phyloP scores from a whole-genome alignment of 30 jellyfish, hydroid and myxozoan genomes.

The Aurelia coerulea region DNA sequence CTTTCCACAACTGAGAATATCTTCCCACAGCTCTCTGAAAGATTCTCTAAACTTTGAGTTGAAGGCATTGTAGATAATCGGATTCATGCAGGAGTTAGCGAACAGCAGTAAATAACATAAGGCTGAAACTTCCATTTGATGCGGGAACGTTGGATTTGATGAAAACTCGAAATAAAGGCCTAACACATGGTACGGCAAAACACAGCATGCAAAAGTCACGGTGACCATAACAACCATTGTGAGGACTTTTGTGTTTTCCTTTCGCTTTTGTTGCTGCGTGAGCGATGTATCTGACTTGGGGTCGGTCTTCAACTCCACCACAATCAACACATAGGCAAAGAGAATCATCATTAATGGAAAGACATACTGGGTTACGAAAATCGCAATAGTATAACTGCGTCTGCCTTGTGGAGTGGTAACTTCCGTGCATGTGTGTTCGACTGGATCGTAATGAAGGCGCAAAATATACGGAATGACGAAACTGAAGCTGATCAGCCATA shows the following conservation, averaged over 20 bases:
- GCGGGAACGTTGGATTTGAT: constrained; percentile 41
- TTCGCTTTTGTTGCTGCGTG: constrained; percentile 59
- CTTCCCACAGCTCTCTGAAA: constrained; percentile 69
- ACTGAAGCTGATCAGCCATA: constrained; percentile 87
- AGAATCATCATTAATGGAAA: constrained; percentile 83
- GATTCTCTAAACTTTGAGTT: constrained; percentile 88
- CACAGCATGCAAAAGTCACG: constrained; percentile 87
- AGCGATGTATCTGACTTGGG: constrained; percentile 50
- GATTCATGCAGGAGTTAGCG: constrained; percentile 87
- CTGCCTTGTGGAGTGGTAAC: constrained; percentile 60
- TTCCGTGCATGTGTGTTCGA: constrained; percentile 60
- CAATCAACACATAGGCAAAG: constrained; percentile 80
- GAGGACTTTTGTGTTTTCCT: constrained; percentile 90
- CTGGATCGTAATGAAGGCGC: constrained; percentile 52
- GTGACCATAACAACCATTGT: constrained; percentile 85
- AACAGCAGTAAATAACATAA: constrained; percentile 73
- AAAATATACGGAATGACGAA: constrained; percentile 90
- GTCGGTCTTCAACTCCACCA: constrained; percentile 63
- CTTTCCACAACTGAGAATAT: constrained; percentile 57
- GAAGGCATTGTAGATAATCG: constrained; percentile 90
- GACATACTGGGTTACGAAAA: constrained; percentile 86
- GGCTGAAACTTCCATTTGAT: constrained; percentile 43
- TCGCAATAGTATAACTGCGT: constrained; percentile 84
- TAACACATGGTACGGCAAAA: constrained; percentile 89
- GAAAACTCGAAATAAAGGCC: constrained; percentile 70